Conservation (phyloP, 2,797 vertebrate species). For the Acropternis orthonyx region DNA sequence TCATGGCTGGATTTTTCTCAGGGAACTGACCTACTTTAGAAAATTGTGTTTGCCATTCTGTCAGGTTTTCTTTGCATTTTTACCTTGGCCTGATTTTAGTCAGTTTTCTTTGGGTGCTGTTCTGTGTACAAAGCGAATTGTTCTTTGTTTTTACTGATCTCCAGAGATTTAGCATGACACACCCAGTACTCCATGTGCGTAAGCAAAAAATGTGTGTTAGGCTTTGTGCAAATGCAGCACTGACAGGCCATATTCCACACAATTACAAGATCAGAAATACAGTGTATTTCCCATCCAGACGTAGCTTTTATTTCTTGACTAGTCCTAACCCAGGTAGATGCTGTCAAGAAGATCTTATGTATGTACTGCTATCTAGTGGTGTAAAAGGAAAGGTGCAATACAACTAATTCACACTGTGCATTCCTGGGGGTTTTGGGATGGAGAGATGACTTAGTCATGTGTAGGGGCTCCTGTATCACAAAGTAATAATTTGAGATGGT, state of each 20-base stretch:
- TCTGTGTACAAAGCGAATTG: background rate
- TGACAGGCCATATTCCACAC: background rate
- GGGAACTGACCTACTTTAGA: background rate
- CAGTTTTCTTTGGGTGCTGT: background rate
- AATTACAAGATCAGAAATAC: background rate
- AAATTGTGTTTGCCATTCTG: background rate
- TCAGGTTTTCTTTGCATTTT: background rate
- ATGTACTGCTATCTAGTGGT: constrained; percentile 56
- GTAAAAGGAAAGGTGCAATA: background rate
- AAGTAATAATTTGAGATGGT: background rate
- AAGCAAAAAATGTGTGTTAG: background rate
- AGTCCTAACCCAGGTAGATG: rapidly evolving
- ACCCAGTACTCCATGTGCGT: background rate
- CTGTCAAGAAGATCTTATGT: background rate
- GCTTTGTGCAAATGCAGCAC: background rate
- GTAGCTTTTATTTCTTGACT: background rate
- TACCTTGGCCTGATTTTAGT: background rate
- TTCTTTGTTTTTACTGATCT: background rate
- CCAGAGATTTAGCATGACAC: background rate
- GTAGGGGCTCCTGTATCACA: background rate
- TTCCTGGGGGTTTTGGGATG: background rate
- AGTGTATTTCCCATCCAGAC: too few relatives aligned
- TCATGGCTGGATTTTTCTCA: background rate
- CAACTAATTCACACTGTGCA: background rate
- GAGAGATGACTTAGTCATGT: background rate